Evolutionary conservation across 2,888 invertebrate genomes (phyloP).

Genomic region (Drosophila quinaria): DNA sequence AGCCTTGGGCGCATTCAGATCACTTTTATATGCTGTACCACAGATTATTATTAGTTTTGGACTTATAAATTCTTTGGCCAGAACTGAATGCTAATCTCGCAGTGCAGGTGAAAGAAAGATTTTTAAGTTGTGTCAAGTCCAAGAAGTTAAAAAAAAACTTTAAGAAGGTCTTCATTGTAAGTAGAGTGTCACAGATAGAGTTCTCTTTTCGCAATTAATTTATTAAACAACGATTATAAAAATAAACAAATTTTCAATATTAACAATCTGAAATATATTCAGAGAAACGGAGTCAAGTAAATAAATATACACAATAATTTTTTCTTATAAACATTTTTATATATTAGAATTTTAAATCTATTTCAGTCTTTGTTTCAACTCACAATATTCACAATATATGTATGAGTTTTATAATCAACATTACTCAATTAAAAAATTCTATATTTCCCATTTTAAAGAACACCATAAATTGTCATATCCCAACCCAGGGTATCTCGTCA

Average conservation of each 20-base stretch:
- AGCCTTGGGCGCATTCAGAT: slow-evolving; percentile 8
- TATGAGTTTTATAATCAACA: too few species aligned
- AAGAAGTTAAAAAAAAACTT: neutral
- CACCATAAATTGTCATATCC: neutral
- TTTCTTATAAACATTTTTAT: too few species aligned
- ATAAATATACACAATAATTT: too few species aligned
- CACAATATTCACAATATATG: too few species aligned
- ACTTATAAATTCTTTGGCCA: neutral
- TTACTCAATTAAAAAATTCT: neutral
- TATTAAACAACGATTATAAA: too few species aligned
- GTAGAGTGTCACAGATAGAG: neutral
- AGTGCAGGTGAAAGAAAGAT: neutral
- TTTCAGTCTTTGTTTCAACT: too few species aligned
- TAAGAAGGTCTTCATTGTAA: neutral
- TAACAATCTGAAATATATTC: too few species aligned
- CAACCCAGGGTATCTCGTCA: neutral
- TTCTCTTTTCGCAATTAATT: neutral
- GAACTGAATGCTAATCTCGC: neutral
- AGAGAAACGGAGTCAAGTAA: too few species aligned
- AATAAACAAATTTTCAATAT: too few species aligned
- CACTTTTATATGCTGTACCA: neutral
- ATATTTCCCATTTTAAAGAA: neutral
- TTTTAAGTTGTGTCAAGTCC: neutral
- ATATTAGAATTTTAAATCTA: neutral
- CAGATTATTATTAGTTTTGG: slow-evolving; percentile 1